Evolutionary conservation across 30 jellyfish, hydroid and myxozoan species (phyloP).

Genomic region (Pelagia noctiluca): DNA sequence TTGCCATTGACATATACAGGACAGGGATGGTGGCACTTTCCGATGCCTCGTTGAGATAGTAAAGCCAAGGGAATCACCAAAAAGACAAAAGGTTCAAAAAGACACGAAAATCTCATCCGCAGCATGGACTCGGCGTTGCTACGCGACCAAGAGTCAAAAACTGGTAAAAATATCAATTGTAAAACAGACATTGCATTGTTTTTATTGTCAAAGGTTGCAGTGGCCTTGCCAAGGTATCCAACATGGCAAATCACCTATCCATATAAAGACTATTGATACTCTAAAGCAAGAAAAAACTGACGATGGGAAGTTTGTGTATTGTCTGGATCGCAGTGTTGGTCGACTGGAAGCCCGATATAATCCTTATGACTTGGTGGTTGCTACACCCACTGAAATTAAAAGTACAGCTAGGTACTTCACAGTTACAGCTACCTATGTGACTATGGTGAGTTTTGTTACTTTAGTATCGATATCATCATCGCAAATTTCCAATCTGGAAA

Average conservation of each 20-base stretch:
- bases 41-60: too few species aligned
- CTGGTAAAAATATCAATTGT: too few species aligned
- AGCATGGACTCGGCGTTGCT: too few species aligned
- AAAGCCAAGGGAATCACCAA: too few species aligned
- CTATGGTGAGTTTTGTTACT: slow-evolving; percentile 62
- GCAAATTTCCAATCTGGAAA: neutral
- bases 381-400: slow-evolving; percentile 27
- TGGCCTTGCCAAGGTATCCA: slow-evolving; percentile 86
- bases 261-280: slow-evolving; percentile 65
- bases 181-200: too few species aligned
- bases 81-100: too few species aligned
- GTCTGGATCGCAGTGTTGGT: slow-evolving; percentile 51
- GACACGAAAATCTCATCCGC: too few species aligned
- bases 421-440: slow-evolving; percentile 79
- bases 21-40: too few species aligned
- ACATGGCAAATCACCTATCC: slow-evolving; percentile 63
- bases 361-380: slow-evolving; percentile 75
- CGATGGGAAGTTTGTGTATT: slow-evolving; percentile 87
- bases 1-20: too few species aligned
- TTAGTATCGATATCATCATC: neutral
- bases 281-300: slow-evolving; percentile 47
- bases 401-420: slow-evolving; percentile 51
- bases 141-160: too few species aligned
- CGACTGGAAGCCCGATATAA: slow-evolving; percentile 61
- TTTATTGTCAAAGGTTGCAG: slow-evolving; percentile 68